phyloP scores from a whole-genome alignment of 2,888 invertebrate genomes.

The Halictus quadricinctus region DNA sequence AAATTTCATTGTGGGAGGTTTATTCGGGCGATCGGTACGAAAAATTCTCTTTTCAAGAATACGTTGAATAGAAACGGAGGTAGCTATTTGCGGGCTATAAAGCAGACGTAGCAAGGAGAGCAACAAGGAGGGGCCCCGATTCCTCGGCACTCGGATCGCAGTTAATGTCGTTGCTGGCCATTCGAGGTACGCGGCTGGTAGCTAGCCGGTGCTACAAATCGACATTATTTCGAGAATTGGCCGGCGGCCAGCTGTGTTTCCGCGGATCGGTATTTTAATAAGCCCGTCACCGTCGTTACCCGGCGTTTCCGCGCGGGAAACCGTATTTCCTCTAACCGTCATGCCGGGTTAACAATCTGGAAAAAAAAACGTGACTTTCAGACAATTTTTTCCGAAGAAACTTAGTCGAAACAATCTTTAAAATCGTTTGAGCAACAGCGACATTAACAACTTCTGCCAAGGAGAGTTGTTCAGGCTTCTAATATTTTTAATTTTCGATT shows the following conservation, averaged over 20 bases:
- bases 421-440: neutral
- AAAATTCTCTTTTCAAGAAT: neutral
- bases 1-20: neutral
- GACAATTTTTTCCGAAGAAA: neutral
- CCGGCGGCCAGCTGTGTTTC: conserved; percentile 62
- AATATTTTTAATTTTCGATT: too few species aligned
- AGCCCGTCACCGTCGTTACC: conserved; percentile 42
- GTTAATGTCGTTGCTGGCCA: conserved; percentile 50
- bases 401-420: neutral
- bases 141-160: conserved; percentile 26
- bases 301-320: neutral
- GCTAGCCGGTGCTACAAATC: conserved; percentile 54
- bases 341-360: neutral
- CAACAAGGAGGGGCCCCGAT: neutral
- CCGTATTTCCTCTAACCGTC: conserved; percentile 12
- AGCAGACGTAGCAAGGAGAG: neutral
- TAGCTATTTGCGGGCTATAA: neutral
- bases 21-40: neutral
- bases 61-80: neutral
- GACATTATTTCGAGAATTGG: conserved; percentile 70
- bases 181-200: conserved; percentile 20
- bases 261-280: conserved; percentile 71
- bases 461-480: too few species aligned
- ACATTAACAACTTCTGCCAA: too few species aligned
- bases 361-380: neutral